A percentile compares a stretch with the other conserved stretches of the same genome.
These are phyloP conservation scores for Mirza zaza DNA, from an alignment of 2,113 vertebrate genomes.

Conservation along the genomic window DNA sequence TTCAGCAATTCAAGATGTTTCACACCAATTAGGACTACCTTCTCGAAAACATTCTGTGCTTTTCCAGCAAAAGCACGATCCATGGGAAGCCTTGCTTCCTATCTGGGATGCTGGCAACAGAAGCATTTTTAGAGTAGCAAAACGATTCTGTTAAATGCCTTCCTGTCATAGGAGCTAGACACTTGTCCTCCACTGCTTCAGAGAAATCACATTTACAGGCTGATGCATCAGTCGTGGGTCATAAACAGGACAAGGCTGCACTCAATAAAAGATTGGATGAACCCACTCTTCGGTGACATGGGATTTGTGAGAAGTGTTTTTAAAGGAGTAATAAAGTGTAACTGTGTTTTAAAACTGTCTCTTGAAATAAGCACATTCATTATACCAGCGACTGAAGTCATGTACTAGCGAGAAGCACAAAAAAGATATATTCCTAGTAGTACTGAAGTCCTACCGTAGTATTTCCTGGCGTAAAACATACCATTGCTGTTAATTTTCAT, in stretches of 20 bases:
- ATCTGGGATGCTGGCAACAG: background rate
- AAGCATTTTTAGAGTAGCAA: background rate
- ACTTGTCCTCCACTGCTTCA: background rate
- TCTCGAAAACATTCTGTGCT: slow-evolving; percentile 16
- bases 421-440: background rate
- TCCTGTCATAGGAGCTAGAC: background rate
- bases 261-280: slow-evolving; percentile 54
- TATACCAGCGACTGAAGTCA: background rate
- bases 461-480: background rate
- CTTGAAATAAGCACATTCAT: slow-evolving; percentile 35
- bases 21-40: slow-evolving; percentile 57
- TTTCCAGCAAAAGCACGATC: background rate
- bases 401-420: background rate
- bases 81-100: background rate
- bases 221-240: slow-evolving; percentile 36
- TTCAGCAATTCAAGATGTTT: slow-evolving; percentile 69
- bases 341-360: slow-evolving; percentile 67
- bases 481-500: background rate
- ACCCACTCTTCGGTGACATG: background rate
- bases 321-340: slow-evolving; percentile 64
- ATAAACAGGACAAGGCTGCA: slow-evolving; percentile 59
- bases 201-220: slow-evolving; percentile 45
- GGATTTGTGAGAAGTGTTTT: slow-evolving; percentile 40
- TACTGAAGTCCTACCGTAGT: background rate
- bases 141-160: background rate